These are phyloP conservation scores for Xestia rhomboidea DNA, from an alignment of 2,888 invertebrate species.

Conservation along the genomic window DNA sequence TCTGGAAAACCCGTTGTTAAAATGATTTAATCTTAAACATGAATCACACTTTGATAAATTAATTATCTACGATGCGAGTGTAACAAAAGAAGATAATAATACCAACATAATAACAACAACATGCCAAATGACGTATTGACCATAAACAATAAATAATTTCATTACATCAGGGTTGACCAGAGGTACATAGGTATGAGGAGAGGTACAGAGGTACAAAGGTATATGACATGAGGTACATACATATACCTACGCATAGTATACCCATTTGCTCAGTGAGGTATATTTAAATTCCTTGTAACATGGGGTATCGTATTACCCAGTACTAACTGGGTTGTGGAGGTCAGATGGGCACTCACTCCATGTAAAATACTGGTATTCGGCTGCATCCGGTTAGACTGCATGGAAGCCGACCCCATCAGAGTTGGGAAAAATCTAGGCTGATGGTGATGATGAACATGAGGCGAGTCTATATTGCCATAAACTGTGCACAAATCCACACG, in stretches of 20 bases:
- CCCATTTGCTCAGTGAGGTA: background rate
- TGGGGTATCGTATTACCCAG: too few species aligned
- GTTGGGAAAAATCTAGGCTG: too few species aligned
- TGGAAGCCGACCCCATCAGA: too few species aligned
- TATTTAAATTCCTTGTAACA: background rate
- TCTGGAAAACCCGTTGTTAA: slow-evolving; percentile 1
- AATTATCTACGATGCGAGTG: background rate
- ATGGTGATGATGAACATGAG: too few species aligned
- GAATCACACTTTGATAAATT: slow-evolving; percentile 10
- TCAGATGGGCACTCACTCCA: too few species aligned
- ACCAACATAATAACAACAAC: background rate
- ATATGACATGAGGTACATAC: too few species aligned
- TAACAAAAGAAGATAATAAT: background rate
- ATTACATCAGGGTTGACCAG: background rate
- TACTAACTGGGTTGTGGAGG: too few species aligned
- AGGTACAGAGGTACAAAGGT: too few species aligned
- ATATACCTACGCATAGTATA: background rate
- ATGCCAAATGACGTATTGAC: background rate
- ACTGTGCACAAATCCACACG: too few species aligned
- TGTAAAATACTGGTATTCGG: too few species aligned
- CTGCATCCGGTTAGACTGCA: too few species aligned
- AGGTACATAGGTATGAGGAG: too few species aligned
- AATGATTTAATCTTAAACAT: slow-evolving; percentile 1
- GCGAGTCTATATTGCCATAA: background rate
- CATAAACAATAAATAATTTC: background rate